Conservation (phyloP, 2,888 invertebrate genomes). For the Neoaliturus tenellus region DNA sequence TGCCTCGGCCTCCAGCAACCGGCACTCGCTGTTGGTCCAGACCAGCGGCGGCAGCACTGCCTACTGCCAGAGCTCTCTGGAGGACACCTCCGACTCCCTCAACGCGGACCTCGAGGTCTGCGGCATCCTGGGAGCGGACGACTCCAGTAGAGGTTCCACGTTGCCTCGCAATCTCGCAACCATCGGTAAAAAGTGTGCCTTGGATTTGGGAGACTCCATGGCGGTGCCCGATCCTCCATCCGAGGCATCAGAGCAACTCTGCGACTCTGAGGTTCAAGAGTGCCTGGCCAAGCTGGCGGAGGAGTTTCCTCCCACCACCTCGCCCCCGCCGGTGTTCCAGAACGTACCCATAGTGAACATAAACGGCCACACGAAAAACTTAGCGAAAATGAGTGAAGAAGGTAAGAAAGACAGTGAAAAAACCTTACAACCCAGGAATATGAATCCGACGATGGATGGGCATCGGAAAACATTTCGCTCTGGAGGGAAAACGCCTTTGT, state of each 20-base stretch:
- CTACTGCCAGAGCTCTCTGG: constrained; percentile 72
- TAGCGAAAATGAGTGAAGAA: neutral
- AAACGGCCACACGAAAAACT: neutral
- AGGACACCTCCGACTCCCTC: constrained; percentile 74
- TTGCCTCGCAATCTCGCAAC: constrained; percentile 60
- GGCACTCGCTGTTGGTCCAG: constrained; percentile 57
- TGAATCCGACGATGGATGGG: constrained; percentile 59
- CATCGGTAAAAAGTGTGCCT: constrained; percentile 63
- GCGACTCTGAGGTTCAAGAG: neutral
- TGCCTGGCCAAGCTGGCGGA: constrained; percentile 14
- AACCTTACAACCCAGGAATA: constrained; percentile 26
- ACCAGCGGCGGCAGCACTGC: constrained; percentile 62
- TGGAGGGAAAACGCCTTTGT: constrained; percentile 67
- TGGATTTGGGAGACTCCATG: constrained; percentile 59
- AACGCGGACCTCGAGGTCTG: constrained; percentile 72
- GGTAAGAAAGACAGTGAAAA: constrained; percentile 26
- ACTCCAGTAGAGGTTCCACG: constrained; percentile 44
- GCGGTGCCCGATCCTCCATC: constrained; percentile 25
- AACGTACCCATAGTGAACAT: constrained; percentile 15
- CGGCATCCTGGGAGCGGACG: constrained; percentile 59
- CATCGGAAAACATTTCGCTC: constrained; percentile 64
- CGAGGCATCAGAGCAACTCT: constrained; percentile 4
- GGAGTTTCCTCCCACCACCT: neutral
- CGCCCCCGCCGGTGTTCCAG: constrained; percentile 19
- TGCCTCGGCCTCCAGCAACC: constrained; percentile 67